A percentile compares a stretch with the other conserved stretches of the same genome.
phyloP scores from a whole-genome alignment of 2,888 invertebrate species.

The Lithophane socia region DNA sequence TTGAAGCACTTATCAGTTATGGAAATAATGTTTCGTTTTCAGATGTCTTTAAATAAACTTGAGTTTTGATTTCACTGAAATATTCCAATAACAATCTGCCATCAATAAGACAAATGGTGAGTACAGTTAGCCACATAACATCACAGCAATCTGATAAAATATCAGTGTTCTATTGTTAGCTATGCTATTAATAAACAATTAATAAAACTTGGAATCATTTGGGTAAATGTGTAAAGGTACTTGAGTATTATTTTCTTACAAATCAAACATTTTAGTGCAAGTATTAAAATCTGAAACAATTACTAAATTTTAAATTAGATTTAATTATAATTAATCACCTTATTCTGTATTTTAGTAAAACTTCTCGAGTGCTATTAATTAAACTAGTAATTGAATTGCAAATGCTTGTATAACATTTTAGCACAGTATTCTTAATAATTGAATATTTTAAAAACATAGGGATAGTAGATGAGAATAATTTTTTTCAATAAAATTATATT shows the following conservation, averaged over 20 bases:
- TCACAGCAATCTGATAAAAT: slow-evolving; percentile 6
- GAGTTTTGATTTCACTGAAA: slow-evolving; percentile 59
- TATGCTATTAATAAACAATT: slow-evolving; percentile 28
- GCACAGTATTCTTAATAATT: not conserved
- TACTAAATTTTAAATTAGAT: not conserved
- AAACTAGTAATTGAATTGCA: not conserved
- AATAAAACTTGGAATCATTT: slow-evolving; percentile 15
- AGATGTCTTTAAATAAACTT: slow-evolving; percentile 62
- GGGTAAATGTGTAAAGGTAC: not conserved
- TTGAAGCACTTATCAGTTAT: slow-evolving; percentile 67
- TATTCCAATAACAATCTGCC: slow-evolving; percentile 51
- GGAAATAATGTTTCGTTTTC: slow-evolving; percentile 68
- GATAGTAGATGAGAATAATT: not conserved
- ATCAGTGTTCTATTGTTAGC: not conserved
- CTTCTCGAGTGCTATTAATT: not conserved
- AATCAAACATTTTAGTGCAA: not conserved
- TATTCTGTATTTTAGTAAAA: not conserved
- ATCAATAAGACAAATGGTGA: slow-evolving; percentile 65
- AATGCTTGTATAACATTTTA: not conserved
- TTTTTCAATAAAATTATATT: slow-evolving; percentile 2
- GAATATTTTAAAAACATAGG: not conserved
- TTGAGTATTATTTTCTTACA: not conserved
- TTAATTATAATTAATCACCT: not conserved
- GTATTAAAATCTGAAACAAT: not conserved
- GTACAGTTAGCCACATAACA: slow-evolving; percentile 37